Evolutionary conservation across 2,888 invertebrate species (phyloP).

Genomic region (Sinopyrophorus schimmeli): DNA sequence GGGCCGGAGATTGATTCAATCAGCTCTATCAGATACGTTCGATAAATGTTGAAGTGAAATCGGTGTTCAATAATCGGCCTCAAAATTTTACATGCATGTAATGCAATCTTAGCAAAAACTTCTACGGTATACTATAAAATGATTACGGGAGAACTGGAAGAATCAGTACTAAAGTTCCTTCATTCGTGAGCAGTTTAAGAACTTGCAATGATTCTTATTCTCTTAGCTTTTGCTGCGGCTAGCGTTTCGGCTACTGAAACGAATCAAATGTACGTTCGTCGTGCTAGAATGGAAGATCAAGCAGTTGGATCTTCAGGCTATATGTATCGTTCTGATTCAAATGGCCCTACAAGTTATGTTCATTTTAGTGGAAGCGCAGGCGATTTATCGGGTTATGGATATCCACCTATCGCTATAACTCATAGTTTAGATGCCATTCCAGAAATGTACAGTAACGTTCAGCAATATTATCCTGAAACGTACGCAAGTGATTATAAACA

Average conservation of each 20-base stretch:
- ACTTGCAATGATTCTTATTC: slow-evolving; percentile 12
- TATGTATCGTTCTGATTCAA: slow-evolving; percentile 58
- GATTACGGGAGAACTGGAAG: neutral
- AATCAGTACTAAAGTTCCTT: slow-evolving; percentile 6
- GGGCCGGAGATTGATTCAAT: slow-evolving; percentile 21
- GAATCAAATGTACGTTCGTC: slow-evolving; percentile 16
- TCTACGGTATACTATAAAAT: slow-evolving; percentile 9
- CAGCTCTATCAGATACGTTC: slow-evolving; percentile 10
- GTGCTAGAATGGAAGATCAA: slow-evolving; percentile 59
- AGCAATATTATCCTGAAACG: slow-evolving; percentile 16
- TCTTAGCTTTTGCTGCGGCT: slow-evolving; percentile 1
- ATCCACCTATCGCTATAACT: slow-evolving; percentile 34
- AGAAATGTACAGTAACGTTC: slow-evolving; percentile 40
- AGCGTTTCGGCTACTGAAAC: slow-evolving; percentile 1
- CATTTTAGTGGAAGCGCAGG: slow-evolving; percentile 56
- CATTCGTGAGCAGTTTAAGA: neutral
- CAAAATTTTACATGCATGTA: slow-evolving; percentile 12
- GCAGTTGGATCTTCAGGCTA: slow-evolving; percentile 64
- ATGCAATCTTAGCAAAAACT: slow-evolving; percentile 9
- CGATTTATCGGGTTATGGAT: slow-evolving; percentile 39
- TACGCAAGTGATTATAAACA: neutral
- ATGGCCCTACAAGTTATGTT: slow-evolving; percentile 57
- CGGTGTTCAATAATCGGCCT: slow-evolving; percentile 14
- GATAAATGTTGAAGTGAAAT: slow-evolving; percentile 21
- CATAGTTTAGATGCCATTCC: slow-evolving; percentile 42